These are phyloP conservation scores for Tragelaphus eurycerus DNA, from an alignment of 2,797 vertebrate genomes.

Conservation along the genomic window DNA sequence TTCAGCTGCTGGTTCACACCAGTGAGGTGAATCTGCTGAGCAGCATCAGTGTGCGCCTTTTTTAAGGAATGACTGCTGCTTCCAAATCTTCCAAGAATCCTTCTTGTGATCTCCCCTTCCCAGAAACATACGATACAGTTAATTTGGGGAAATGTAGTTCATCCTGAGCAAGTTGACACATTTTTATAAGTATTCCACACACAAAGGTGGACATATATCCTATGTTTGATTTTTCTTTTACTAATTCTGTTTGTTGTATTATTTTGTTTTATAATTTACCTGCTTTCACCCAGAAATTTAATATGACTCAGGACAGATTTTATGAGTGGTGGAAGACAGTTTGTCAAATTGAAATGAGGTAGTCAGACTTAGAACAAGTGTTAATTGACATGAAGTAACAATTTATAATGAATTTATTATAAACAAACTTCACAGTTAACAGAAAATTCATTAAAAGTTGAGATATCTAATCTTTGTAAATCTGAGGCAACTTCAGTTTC, in stretches of 20 bases:
- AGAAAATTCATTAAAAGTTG: neutral
- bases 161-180: neutral
- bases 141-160: neutral
- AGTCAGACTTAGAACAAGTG: neutral
- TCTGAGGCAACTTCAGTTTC: neutral
- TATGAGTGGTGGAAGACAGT: neutral
- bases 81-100: neutral
- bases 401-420: neutral
- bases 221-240: neutral
- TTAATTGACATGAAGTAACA: neutral
- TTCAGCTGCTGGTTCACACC: neutral
- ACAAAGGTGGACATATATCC: neutral
- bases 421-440: neutral
- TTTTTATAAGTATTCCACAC: neutral
- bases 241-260: neutral
- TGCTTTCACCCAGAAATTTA: neutral
- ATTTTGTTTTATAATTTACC: neutral
- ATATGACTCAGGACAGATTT: neutral
- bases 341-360: neutral
- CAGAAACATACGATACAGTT: neutral
- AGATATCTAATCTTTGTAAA: neutral
- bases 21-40: neutral
- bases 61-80: neutral
- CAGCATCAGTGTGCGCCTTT: neutral
- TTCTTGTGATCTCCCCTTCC: neutral